phyloP scores from a whole-genome alignment of 2,797 vertebrate species.

The Lepilemur ruficaudatus region DNA sequence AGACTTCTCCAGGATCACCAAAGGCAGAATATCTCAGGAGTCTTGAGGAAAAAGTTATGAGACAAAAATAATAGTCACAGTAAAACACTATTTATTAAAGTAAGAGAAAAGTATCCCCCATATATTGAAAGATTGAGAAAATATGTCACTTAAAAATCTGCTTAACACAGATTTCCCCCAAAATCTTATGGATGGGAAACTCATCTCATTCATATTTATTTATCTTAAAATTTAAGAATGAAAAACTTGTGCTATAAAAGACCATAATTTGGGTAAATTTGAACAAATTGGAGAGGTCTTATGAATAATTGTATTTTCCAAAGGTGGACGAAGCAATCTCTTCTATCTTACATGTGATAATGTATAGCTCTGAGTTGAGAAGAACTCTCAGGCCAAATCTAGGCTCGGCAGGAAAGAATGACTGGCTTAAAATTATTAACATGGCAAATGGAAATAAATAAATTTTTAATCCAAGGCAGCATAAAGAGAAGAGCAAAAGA shows the following conservation, averaged over 20 bases:
- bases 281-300: background rate
- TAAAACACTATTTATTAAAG: background rate
- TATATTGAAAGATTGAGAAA: background rate
- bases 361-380: background rate
- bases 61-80: background rate
- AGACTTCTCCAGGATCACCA: background rate
- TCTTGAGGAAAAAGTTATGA: background rate
- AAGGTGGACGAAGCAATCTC: background rate
- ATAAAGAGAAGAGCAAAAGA: background rate
- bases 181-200: background rate
- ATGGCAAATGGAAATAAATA: background rate
- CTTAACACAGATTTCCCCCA: background rate
- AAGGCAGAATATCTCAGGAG: background rate
- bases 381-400: background rate
- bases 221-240: slow-evolving; percentile 10
- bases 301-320: background rate
- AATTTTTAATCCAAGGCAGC: background rate
- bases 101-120: background rate
- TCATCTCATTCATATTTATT: background rate
- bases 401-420: background rate
- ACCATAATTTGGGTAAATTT: background rate
- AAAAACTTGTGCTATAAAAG: background rate
- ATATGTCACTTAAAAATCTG: background rate
- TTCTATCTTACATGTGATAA: background rate
- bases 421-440: background rate